Conservation (phyloP, 2,797 vertebrate species). For the Clarias laeviceps region DNA sequence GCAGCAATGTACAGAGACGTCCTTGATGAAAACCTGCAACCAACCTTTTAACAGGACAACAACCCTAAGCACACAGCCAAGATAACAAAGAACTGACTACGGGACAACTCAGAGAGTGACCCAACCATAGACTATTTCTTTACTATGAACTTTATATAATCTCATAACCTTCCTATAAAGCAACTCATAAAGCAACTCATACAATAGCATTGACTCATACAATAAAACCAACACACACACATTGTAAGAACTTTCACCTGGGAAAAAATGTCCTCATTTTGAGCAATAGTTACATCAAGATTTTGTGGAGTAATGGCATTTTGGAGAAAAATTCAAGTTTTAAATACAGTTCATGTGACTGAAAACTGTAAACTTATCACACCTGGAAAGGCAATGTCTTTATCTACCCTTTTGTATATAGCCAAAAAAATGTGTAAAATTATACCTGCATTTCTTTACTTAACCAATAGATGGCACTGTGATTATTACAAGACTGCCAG, state of each 20-base stretch:
- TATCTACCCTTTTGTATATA: background rate
- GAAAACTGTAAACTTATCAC: background rate
- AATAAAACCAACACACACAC: background rate
- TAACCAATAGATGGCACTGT: conserved; percentile 42
- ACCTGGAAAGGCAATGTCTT: background rate
- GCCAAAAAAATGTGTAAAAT: background rate
- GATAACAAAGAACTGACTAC: too few species aligned
- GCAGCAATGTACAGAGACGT: too few species aligned
- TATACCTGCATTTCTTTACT: conserved; percentile 12
- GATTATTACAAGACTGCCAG: background rate
- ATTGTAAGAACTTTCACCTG: background rate
- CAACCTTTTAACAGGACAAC: too few species aligned
- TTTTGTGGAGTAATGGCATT: background rate
- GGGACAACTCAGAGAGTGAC: too few species aligned
- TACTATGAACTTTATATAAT: background rate
- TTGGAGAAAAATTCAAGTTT: background rate
- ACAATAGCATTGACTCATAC: too few species aligned
- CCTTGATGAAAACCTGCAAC: too few species aligned
- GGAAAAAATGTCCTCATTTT: background rate
- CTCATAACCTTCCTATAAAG: background rate
- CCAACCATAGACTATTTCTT: background rate
- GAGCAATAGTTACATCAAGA: background rate
- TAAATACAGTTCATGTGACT: background rate
- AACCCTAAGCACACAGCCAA: too few species aligned
- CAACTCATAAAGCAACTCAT: too few species aligned